Base-by-base conservation (phyloP, 1,140 invertebrate genomes). In the Macrostomum lignano region DNA sequence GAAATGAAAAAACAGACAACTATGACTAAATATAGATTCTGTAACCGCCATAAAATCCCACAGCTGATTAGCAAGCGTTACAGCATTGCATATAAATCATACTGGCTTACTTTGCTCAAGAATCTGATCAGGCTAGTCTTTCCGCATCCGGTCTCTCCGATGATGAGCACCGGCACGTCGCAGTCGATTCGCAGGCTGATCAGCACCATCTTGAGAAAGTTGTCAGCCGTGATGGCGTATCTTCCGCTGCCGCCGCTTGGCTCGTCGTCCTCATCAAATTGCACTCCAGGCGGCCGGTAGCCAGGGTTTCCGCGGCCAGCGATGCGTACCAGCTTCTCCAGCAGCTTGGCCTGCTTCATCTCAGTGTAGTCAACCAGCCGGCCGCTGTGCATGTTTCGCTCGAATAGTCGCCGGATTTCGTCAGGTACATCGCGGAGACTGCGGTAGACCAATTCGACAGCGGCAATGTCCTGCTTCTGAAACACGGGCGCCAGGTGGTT, bases 151-250 rank as follows among this genome's bases (percentile, higher is more conserved):
- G 41, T 42, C 36, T 42, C 41, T 6, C 41, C 39, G 39, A 42
- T 42, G 2, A 42, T 41, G 2, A 41, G 20, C 9, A 43, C 30
- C 11, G 39, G 39, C 5, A 39, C 25, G 15, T 31, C 15, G 13
- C 35, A 20, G 25, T 37, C 26, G n/a, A 45, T 20, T 36, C 42
- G 22, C 20, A 45, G 19, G 26, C 31, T 26, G 10, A 43, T 38
- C 11, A 41, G 20, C 11, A 40, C 23, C 43, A 43, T 42, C 36
- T 43, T 43, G 3, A 43, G 24, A 20, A 39, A 30, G 31, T 43
- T 43, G 11, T 43, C 42, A 23, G 40, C 36, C 17, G 44, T 44
- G 3, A 46, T 24, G 0, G 43, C 44, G 39, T 47, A 47, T 0
- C 17, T 7, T 19, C 29, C 21, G 9, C 36, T 17, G 15, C 43